These are phyloP conservation scores for Strongylocentrotus purpuratus DNA, from an alignment of 35 echinoderm and acorn worm genomes.

Conservation along the genomic window DNA sequence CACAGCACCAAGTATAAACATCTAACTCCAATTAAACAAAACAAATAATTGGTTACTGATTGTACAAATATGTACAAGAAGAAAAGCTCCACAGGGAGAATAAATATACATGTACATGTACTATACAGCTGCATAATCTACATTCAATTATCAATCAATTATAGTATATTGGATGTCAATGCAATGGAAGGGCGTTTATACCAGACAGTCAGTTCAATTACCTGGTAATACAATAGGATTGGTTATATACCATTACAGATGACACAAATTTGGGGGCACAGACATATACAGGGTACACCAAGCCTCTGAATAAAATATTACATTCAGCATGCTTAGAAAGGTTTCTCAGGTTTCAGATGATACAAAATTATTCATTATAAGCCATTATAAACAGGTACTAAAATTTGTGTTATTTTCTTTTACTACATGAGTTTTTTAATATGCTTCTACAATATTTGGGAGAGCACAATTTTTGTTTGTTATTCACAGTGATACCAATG, in stretches of 20 bases:
- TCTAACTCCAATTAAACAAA: background rate
- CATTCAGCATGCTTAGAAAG: background rate
- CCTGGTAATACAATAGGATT: too few relatives aligned
- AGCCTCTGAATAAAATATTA: too few relatives aligned
- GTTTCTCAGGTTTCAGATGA: background rate
- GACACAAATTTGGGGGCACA: background rate
- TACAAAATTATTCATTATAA: background rate
- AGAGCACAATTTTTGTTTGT: too few relatives aligned
- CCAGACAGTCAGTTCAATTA: too few relatives aligned
- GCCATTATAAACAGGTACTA: too few relatives aligned
- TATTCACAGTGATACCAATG: too few relatives aligned
- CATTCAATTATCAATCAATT: background rate
- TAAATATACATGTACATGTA: background rate
- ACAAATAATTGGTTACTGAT: background rate
- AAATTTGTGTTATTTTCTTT: too few relatives aligned
- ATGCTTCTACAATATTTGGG: too few relatives aligned
- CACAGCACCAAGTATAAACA: background rate
- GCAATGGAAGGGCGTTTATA: background rate
- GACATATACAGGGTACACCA: background rate
- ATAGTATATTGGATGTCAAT: background rate
- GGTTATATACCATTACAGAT: background rate
- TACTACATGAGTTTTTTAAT: too few relatives aligned
- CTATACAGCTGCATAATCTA: background rate
- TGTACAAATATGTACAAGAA: background rate
- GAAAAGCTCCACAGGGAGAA: background rate